phyloP scores from a whole-genome alignment of 2,888 invertebrate genomes.

The Conomelus anceps region DNA sequence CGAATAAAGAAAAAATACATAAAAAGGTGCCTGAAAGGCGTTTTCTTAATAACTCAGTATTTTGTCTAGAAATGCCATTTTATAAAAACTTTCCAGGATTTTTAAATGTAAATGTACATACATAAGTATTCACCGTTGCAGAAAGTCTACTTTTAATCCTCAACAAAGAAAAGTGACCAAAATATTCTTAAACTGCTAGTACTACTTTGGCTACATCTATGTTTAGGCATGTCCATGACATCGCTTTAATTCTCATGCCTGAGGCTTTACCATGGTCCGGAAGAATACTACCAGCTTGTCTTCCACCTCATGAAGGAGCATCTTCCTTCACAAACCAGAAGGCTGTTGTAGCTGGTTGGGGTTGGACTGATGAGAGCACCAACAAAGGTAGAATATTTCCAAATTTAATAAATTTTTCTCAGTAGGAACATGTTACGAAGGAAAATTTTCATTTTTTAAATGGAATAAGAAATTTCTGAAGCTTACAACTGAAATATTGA shows the following conservation, averaged over 20 bases:
- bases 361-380: slow-evolving; percentile 70
- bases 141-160: no score
- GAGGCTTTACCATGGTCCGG: slow-evolving; percentile 59
- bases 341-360: slow-evolving; percentile 80
- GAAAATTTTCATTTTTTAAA: neutral
- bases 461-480: neutral
- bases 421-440: neutral
- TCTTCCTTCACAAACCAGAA: slow-evolving; percentile 41
- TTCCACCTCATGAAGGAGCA: slow-evolving; percentile 46
- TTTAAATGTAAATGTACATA: no score
- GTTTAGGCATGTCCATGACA: slow-evolving; percentile 43
- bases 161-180: no score
- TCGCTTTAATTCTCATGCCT: slow-evolving; percentile 65
- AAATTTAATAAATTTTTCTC: neutral
- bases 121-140: no score
- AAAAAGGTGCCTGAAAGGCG: no score
- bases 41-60: no score
- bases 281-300: slow-evolving; percentile 69
- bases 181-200: slow-evolving; percentile 4
- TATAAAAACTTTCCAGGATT: no score
- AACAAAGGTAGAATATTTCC: slow-evolving; percentile 48
- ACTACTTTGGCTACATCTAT: neutral
- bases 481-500: no score
- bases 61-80: no score
- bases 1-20: no score